These are phyloP conservation scores for Resseliella maxima DNA, from an alignment of 2,888 invertebrate species.

Conservation along the genomic window DNA sequence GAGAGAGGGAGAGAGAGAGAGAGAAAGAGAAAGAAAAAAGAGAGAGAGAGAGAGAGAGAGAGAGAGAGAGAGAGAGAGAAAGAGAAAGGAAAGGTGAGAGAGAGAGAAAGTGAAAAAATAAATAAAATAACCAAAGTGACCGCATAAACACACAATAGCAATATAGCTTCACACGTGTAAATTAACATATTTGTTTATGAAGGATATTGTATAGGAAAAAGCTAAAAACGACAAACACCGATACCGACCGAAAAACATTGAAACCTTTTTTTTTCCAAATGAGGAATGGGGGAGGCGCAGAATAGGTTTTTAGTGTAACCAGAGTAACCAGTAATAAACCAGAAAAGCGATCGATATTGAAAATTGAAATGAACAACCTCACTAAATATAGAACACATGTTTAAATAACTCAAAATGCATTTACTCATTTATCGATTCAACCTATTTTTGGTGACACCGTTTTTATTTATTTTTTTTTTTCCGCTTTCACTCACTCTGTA, in stretches of 20 bases:
- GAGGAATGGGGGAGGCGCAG: background rate
- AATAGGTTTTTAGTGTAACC: background rate
- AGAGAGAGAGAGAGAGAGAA: no score
- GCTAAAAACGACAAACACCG: background rate
- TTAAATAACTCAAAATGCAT: background rate
- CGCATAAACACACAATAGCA: background rate
- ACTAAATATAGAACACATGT: background rate
- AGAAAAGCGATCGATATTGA: background rate
- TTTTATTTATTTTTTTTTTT: background rate
- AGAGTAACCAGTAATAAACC: background rate
- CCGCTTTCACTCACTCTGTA: no score
- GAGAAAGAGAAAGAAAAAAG: no score
- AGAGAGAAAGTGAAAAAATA: background rate
- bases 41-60: no score
- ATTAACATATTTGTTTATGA: background rate
- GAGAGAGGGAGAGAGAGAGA: no score
- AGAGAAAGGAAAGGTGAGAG: no score
- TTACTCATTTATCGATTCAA: background rate
- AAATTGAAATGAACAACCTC: background rate
- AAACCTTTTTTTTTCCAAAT: no score
- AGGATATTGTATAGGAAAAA: background rate
- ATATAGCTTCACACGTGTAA: constrained; percentile 2
- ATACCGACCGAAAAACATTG: no score
- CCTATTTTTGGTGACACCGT: background rate
- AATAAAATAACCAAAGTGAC: background rate